Base-by-base conservation (phyloP, 1,140 invertebrate genomes). In the Cryptotermes secundus region DNA sequence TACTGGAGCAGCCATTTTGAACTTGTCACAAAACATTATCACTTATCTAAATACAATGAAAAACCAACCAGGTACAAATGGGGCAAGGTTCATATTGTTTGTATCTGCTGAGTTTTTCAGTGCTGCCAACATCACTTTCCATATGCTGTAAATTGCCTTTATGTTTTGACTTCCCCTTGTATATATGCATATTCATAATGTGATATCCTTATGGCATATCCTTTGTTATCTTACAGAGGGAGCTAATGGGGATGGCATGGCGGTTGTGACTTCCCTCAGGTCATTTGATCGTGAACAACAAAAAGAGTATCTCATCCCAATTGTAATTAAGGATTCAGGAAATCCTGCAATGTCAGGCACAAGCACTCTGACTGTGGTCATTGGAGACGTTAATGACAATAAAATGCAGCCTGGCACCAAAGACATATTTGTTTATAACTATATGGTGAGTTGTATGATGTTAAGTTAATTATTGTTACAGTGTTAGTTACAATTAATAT, bases 381-480 rank as follows among this genome's bases (percentile, higher is more conserved):
- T 99, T 87, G 97, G 98, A 34, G 97, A 98, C 88, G 95, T 96
- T 2, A 99, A 99, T 89, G 98, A 99, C 88, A 99, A 99, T 90
- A 97, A 97, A 90, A 99, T 99, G 96, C 95, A 97, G 88, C 96
- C 97, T 1, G 98, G 98, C 0, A 95, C 95, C 2, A 99, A 99
- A 90, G 96, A 98, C 85, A 99, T 99, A 86, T 96, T 98, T 89
- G 97, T 99, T 0, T 99, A 99, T 89, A 99, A 98, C 90, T 99
- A 98, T 86, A 93, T 92, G 91, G 94, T 93, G 90, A 88, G 89
- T 42, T n/a, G n/a, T n/a, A 19, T 19, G 22, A 49, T 49, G 3
- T 49, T 49, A 49, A 49, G 12, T 49, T 49, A 19, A 3, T n/a
- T n/a, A n/a, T n/a, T 3, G 45, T 49, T 49, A 49, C 45, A 19